These are phyloP conservation scores for Casuarius casuarius DNA, from an alignment of 2,113 vertebrate species.

Conservation along the genomic window DNA sequence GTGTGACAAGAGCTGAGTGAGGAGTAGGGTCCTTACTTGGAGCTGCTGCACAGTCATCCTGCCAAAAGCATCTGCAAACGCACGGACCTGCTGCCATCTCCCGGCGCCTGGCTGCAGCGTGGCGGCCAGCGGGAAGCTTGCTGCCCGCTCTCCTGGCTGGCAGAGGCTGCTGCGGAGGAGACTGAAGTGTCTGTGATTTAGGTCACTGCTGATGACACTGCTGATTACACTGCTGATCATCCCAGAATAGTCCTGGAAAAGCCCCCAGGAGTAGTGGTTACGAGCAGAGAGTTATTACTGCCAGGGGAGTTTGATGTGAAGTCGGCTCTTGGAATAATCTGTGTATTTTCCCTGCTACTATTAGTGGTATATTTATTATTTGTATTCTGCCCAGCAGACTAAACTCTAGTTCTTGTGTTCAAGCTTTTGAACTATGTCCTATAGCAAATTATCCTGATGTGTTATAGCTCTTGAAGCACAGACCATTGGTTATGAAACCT, in stretches of 20 bases:
- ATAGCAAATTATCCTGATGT: not conserved
- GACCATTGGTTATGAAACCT: not conserved
- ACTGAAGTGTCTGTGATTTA: not conserved
- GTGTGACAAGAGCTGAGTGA: not conserved
- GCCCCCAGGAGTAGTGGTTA: not conserved
- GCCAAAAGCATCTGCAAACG: not conserved
- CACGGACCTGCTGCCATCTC: constrained; percentile 19
- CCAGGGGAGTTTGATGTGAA: not conserved
- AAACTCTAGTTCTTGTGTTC: not conserved
- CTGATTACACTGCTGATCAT: not conserved
- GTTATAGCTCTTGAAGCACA: not conserved
- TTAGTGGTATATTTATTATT: too few relatives aligned
- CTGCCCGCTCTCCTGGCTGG: not conserved
- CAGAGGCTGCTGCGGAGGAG: not conserved
- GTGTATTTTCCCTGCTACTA: not conserved
- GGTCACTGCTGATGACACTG: not conserved
- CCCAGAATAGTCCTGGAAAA: not conserved
- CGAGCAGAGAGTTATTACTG: not conserved
- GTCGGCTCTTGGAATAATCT: not conserved
- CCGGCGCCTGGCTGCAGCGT: not conserved
- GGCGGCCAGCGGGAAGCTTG: too few relatives aligned
- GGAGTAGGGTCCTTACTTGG: not conserved
- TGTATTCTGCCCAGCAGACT: not conserved
- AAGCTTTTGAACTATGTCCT: not conserved
- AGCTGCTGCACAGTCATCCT: not conserved